Evolutionary conservation across 2,888 invertebrate genomes (phyloP), one percentile per base, ranked within the genome.

Genomic region (Noctua janthina): DNA sequence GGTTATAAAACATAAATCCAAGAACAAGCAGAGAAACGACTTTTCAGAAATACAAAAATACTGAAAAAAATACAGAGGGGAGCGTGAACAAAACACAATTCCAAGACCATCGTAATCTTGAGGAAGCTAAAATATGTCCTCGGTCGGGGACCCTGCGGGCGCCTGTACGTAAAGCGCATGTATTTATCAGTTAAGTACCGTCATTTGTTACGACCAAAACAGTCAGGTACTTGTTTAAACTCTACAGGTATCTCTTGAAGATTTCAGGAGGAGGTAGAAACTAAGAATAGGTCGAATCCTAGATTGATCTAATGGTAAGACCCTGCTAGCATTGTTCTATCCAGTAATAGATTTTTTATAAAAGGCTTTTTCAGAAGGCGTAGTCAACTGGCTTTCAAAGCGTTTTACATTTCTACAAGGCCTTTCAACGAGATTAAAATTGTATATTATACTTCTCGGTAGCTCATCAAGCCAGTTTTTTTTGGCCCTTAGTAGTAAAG

Each of bases 141-240:
- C 69, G 72, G 76, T 76, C 23, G 56, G 68, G n/a, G 49, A 70
- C 73, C 73, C 59, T 64, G 88, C 13, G 77, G 75, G 68, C 49
- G 64, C n/a, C 46, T 15, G 68, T n/a, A 15, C 3, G 81, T 76
- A 71, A 70, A 78, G 76, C 76, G 29, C 81, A 62, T 74, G 76
- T 79, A 87, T 87, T 87, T 84, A 49, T 84, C 79, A 70, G 73
- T 43, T 68, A 70, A 78, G 64, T 82, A 71, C 73, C 79, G 79
- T 70, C 73, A 79, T 87, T 85, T 69, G 80, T 85, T 49, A 85
- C 76, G 23, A 76, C 17, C 7, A 71, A 76, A 49, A 68, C 68
- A 51, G 67, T 46, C 23, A 59, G 46, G 20, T 54, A 68, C 72
- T 39, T 20, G 62, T n/a, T 62, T 64, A 46, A 74, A 70, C 39